Conservation (phyloP, 2,888 invertebrate genomes). For the Lathronympha strigana region DNA sequence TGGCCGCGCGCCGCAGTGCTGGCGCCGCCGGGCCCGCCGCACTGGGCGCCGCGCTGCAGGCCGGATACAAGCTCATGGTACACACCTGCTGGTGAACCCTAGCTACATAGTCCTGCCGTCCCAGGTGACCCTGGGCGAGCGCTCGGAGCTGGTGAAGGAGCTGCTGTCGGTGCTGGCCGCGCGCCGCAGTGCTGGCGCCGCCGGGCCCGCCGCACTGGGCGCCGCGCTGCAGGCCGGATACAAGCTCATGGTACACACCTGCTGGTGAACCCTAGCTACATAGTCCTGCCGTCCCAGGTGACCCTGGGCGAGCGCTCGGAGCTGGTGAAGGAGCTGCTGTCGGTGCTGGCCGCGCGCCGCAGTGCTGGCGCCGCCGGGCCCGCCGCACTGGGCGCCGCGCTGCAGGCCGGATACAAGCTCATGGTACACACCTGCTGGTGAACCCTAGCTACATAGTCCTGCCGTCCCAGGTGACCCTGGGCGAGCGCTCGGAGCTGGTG, state of each 20-base stretch:
- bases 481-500: constrained; percentile 91
- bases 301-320: constrained; percentile 94
- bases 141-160: constrained; percentile 90
- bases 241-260: constrained; percentile 90
- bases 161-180: constrained; percentile 91
- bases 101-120: constrained; percentile 94
- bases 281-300: constrained; percentile 97
- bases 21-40: constrained; percentile 90
- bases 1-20: constrained; percentile 89
- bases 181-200: constrained; percentile 86
- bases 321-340: constrained; percentile 88
- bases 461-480: constrained; percentile 96
- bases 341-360: constrained; percentile 91
- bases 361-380: constrained; percentile 86
- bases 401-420: constrained; percentile 96
- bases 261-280: constrained; percentile 68
- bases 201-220: constrained; percentile 93
- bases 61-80: constrained; percentile 96
- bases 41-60: constrained; percentile 96
- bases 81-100: constrained; percentile 26
- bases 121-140: constrained; percentile 96
- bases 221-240: constrained; percentile 96
- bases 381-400: constrained; percentile 95
- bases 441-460: constrained; percentile 88
- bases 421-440: constrained; percentile 84